phyloP scores from a whole-genome alignment of 2,888 invertebrate genomes.

The Cephus nigrinus region DNA sequence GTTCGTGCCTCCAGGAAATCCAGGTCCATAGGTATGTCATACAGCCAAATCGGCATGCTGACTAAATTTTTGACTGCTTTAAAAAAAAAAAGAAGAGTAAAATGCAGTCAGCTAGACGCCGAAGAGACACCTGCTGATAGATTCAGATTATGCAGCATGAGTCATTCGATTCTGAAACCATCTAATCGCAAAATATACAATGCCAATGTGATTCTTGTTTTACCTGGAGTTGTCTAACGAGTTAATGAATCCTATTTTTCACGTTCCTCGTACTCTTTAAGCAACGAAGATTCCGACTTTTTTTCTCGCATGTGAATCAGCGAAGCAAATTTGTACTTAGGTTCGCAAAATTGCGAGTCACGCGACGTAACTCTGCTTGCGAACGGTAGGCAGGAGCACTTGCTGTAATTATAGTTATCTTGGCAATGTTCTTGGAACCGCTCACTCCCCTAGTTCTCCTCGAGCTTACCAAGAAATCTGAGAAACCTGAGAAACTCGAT shows the following conservation, averaged over 20 bases:
- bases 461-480: constrained; percentile 45
- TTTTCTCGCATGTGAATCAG: neutral
- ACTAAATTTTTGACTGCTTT: neutral
- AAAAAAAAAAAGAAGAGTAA: neutral
- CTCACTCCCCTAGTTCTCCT: constrained; percentile 45
- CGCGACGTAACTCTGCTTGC: constrained; percentile 7
- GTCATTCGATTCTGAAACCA: neutral
- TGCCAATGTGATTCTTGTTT: neutral
- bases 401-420: constrained; percentile 54
- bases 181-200: neutral
- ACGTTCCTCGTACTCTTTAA: neutral
- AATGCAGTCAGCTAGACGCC: neutral
- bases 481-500: constrained; percentile 42
- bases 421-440: constrained; percentile 51
- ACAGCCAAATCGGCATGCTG: neutral
- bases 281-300: neutral
- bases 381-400: constrained; percentile 40
- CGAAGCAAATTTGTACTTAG: neutral
- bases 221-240: neutral
- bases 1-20: neutral
- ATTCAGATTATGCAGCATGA: neutral
- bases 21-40: neutral
- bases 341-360: neutral
- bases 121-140: neutral
- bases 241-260: neutral